phyloP scores from a whole-genome alignment of 37 sponge, comb jelly and placozoan genomes.

The Chondrosia reniformis region DNA sequence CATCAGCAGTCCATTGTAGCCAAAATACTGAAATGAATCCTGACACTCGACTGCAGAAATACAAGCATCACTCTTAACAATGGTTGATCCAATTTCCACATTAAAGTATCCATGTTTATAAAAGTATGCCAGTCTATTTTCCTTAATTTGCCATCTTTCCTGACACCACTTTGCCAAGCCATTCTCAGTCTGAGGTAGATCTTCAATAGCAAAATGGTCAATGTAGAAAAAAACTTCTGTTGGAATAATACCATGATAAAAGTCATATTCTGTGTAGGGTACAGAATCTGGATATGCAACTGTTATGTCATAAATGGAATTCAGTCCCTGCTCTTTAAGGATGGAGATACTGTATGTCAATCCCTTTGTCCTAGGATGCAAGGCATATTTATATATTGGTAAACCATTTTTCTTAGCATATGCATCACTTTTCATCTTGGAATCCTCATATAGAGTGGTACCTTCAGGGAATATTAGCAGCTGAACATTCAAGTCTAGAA shows the following conservation, averaged over 20 bases:
- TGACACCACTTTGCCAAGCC: slow-evolving; percentile 48
- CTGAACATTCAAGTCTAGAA: slow-evolving; percentile 42
- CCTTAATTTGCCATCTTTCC: slow-evolving; percentile 71
- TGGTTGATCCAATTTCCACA: no score
- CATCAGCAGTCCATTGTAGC: no score
- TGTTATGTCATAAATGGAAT: slow-evolving; percentile 79
- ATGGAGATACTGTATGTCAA: slow-evolving; percentile 52
- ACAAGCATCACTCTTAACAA: no score
- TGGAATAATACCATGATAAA: slow-evolving; percentile 40
- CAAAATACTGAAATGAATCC: no score
- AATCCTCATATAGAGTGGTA: slow-evolving; percentile 39
- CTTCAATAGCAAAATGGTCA: slow-evolving; percentile 21
- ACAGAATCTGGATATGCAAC: slow-evolving; percentile 70
- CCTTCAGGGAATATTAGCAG: slow-evolving; percentile 88
- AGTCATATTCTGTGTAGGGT: slow-evolving; percentile 52
- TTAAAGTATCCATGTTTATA: slow-evolving; percentile 55
- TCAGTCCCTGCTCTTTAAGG: slow-evolving; percentile 50
- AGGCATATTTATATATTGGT: slow-evolving; percentile 61
- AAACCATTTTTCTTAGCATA: slow-evolving; percentile 64
- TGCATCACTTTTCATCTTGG: slow-evolving; percentile 51
- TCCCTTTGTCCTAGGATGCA: slow-evolving; percentile 78
- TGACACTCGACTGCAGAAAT: no score
- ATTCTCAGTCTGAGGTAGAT: slow-evolving; percentile 54
- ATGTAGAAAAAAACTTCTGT: slow-evolving; percentile 71
- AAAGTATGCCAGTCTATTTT: slow-evolving; percentile 59